A percentile compares a stretch with the other conserved stretches of the same genome.
These are phyloP conservation scores for Dicyrtoma fusca DNA, from an alignment of 2,888 invertebrate species.

Conservation along the genomic window DNA sequence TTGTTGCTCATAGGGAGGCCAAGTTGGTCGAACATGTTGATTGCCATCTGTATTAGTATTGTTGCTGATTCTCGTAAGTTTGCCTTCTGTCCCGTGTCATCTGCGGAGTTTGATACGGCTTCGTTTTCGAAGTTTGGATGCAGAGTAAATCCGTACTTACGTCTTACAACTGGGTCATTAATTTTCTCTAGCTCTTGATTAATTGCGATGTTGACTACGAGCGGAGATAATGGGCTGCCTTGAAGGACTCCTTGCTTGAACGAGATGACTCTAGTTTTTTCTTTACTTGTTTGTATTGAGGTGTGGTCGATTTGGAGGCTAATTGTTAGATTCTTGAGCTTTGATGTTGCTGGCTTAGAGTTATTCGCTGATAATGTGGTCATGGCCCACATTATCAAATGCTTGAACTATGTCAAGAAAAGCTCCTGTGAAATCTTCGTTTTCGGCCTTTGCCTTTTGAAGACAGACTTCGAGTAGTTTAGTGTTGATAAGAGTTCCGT, in stretches of 20 bases:
- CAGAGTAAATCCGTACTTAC: not conserved
- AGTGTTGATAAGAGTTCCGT: constrained; percentile 6
- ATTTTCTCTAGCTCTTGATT: not conserved
- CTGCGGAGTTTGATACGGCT: not conserved
- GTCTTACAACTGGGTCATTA: not conserved
- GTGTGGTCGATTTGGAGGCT: not conserved
- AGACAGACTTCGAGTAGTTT: not conserved
- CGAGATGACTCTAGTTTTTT: not conserved
- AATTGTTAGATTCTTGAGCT: not conserved
- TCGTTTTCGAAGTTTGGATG: not conserved
- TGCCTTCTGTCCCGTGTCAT: not conserved
- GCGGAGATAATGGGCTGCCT: not conserved
- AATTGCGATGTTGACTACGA: not conserved
- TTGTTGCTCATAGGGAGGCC: too few relatives aligned
- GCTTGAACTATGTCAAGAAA: not conserved
- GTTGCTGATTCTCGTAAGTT: not conserved
- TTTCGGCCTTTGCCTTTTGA: not conserved
- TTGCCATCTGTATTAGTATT: not conserved
- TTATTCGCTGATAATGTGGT: too few relatives aligned
- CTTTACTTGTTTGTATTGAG: not conserved
- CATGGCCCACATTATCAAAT: not conserved
- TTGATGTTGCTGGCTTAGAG: not conserved
- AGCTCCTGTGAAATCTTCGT: not conserved
- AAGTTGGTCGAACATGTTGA: too few relatives aligned
- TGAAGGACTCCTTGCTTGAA: not conserved